A percentile compares a stretch with the other conserved stretches of the same genome.
Evolutionary conservation across 2,888 invertebrate species (phyloP).

Genomic region (Phorcus lineatus): DNA sequence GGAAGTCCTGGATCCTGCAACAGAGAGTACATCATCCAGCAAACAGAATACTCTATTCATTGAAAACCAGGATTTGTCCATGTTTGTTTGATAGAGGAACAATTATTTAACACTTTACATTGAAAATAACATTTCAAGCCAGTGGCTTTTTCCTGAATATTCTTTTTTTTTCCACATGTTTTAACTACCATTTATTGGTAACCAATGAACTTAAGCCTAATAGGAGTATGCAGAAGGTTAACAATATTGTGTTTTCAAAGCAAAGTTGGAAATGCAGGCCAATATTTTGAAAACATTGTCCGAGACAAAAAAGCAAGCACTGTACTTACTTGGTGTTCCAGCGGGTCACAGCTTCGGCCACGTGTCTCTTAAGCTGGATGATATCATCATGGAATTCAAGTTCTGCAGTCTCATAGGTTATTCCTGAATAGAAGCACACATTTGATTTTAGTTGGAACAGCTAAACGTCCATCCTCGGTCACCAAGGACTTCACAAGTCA

Average conservation of each 20-base stretch:
- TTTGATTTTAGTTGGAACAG: too few relatives aligned
- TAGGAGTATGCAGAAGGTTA: not conserved
- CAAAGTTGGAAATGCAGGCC: too few relatives aligned
- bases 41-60: not conserved
- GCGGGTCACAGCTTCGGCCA: slow-evolving; percentile 83
- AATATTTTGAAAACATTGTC: too few relatives aligned
- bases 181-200: too few relatives aligned
- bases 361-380: slow-evolving; percentile 79
- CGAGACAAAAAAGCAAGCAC: not conserved
- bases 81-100: not conserved
- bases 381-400: slow-evolving; percentile 56
- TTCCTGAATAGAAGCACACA: too few relatives aligned
- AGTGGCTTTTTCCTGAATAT: not conserved
- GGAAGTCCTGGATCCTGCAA: slow-evolving; percentile 75
- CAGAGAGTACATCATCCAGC: not conserved
- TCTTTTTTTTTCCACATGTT: too few relatives aligned
- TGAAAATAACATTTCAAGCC: not conserved
- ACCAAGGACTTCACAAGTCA: too few relatives aligned
- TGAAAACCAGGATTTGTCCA: not conserved
- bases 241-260: too few relatives aligned
- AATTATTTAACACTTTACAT: not conserved
- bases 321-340: slow-evolving; percentile 80
- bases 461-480: too few relatives aligned
- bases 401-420: not conserved
- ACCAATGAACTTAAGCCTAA: too few relatives aligned